phyloP scores from a whole-genome alignment of 2,888 invertebrate genomes.

The Xanthorhoe spadicearia region DNA sequence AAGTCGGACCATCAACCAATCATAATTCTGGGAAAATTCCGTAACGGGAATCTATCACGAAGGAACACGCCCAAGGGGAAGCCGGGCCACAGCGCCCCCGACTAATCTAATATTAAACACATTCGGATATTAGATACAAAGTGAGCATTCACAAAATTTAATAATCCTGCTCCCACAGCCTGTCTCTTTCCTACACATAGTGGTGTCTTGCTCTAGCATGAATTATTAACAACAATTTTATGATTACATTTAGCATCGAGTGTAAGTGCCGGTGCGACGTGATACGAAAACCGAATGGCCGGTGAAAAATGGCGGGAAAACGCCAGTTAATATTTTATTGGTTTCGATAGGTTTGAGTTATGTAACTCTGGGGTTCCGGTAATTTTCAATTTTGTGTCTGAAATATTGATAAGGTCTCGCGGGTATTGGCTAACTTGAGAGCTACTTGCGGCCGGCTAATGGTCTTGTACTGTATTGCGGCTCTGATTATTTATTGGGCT shows the following conservation, averaged over 20 bases:
- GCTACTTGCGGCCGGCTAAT: conserved; percentile 39
- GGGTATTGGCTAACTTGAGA: conserved; percentile 52
- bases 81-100: conserved; percentile 62
- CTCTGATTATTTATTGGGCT: conserved; percentile 37
- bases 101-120: conserved; percentile 85
- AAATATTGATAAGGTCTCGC: conserved; percentile 77
- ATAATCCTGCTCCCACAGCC: conserved; percentile 76
- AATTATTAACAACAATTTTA: conserved; percentile 85
- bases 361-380: conserved; percentile 71
- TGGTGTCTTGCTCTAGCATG: conserved; percentile 62
- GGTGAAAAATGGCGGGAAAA: conserved; percentile 80
- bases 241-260: conserved; percentile 82
- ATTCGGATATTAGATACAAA: conserved; percentile 84
- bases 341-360: conserved; percentile 82
- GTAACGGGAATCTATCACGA: conserved; percentile 74
- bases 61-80: conserved; percentile 68
- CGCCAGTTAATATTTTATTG: conserved; percentile 83
- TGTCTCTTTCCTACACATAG: conserved; percentile 49
- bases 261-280: conserved; percentile 77
- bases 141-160: conserved; percentile 84
- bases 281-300: conserved; percentile 74
- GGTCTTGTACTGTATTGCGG: conserved; percentile 40
- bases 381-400: conserved; percentile 83
- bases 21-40: conserved; percentile 69
- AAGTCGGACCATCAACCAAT: conserved; percentile 71